Conservation (phyloP, 2,797 vertebrate species). For the Sardinella longiceps region DNA sequence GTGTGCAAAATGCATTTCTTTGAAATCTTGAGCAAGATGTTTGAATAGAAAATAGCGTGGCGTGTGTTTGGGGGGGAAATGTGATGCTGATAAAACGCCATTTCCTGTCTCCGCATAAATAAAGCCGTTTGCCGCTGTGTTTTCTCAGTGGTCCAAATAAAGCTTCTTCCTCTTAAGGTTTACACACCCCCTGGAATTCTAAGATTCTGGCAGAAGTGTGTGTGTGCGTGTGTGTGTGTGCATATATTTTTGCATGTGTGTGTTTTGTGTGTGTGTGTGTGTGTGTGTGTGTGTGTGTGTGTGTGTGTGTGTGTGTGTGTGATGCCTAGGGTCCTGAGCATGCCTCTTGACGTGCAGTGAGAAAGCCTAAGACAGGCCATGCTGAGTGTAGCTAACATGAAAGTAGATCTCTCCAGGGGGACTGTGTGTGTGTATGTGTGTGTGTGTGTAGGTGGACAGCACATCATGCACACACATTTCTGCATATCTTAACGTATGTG, state of each 20-base stretch:
- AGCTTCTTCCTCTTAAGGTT: neutral
- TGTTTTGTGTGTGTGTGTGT: constrained; percentile 4
- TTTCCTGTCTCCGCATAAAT: neutral
- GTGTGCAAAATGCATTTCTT: neutral
- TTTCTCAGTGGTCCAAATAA: neutral
- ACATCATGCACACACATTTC: neutral
- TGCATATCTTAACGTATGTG: neutral
- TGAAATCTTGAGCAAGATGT: neutral
- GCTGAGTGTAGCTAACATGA: neutral
- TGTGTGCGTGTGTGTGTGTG: neutral
- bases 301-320: constrained; percentile 6
- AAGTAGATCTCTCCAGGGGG: neutral
- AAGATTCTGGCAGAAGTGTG: neutral
- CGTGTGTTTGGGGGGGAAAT: neutral
- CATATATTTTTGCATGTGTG: neutral
- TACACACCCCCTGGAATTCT: neutral
- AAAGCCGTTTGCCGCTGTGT: neutral
- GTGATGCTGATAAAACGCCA: neutral
- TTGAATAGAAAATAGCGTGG: neutral
- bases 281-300: constrained; percentile 21
- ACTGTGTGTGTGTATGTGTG: neutral
- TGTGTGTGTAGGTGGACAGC: neutral
- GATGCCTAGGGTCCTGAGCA: neutral
- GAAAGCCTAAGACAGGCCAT: neutral
- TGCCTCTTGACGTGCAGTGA: neutral